A percentile compares a stretch with the other conserved stretches of the same genome.
phyloP scores from a whole-genome alignment of 2,888 invertebrate species.

The Nemotelus nigrinus region DNA sequence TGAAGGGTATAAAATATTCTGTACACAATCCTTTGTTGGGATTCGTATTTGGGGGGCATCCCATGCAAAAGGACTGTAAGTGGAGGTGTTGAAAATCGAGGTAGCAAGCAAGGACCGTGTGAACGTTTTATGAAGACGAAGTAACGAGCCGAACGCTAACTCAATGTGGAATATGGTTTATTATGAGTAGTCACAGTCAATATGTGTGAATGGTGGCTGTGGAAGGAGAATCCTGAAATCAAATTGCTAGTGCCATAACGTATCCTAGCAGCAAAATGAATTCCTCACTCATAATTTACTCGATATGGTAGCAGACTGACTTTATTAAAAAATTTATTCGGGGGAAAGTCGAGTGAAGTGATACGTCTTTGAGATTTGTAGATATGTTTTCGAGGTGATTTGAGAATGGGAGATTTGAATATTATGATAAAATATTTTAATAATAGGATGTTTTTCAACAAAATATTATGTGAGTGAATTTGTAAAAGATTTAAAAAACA shows the following conservation, averaged over 20 bases:
- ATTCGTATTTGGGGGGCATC: neutral
- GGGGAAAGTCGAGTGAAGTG: neutral
- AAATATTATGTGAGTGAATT: too few relatives aligned
- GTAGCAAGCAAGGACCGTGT: neutral
- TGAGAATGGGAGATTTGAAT: too few relatives aligned
- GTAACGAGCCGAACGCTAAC: neutral
- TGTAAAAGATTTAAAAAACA: too few relatives aligned
- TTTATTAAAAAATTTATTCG: slow-evolving; percentile 22
- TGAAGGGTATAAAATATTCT: slow-evolving; percentile 10
- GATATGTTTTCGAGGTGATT: too few relatives aligned
- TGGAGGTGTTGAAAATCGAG: neutral
- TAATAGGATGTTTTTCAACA: too few relatives aligned
- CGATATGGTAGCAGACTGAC: slow-evolving; percentile 1
- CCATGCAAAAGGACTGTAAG: neutral
- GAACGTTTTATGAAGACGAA: neutral
- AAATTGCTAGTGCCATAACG: neutral
- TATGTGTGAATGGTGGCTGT: neutral
- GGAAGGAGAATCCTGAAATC: neutral
- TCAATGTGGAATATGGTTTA: neutral
- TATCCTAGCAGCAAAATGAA: slow-evolving; percentile 8
- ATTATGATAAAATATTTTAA: too few relatives aligned
- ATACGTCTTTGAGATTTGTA: slow-evolving; percentile 10
- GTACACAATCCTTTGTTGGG: slow-evolving; percentile 13
- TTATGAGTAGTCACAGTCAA: too few relatives aligned
- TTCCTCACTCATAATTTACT: slow-evolving; percentile 31